These are phyloP conservation scores for Boloria selene DNA, from an alignment of 2,888 invertebrate genomes.

Conservation along the genomic window DNA sequence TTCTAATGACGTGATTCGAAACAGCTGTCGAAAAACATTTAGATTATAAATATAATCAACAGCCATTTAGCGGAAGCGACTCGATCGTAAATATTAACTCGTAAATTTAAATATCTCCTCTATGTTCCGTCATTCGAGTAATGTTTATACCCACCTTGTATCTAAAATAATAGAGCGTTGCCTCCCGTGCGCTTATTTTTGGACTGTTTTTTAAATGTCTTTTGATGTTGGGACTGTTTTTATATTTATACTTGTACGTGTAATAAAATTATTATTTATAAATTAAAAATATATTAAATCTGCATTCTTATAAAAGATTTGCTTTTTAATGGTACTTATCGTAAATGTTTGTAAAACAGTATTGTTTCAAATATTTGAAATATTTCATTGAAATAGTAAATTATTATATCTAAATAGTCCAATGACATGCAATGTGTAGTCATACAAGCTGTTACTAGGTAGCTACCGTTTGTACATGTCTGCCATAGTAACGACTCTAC, in stretches of 20 bases:
- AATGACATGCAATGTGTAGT: conserved; percentile 22
- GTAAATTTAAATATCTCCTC: conserved; percentile 21
- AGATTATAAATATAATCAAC: conserved; percentile 8
- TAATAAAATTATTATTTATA: not conserved
- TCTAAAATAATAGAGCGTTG: conserved; percentile 3
- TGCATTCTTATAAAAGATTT: no score
- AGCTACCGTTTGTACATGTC: conserved; percentile 16
- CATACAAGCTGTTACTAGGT: conserved; percentile 23
- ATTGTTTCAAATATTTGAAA: not conserved
- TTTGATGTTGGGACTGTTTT: not conserved
- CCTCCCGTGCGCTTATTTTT: conserved; percentile 19
- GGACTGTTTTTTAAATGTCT: conserved; percentile 1
- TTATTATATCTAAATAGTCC: conserved; percentile 5
- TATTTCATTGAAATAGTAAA: conserved; percentile 9
- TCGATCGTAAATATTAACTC: conserved; percentile 14
- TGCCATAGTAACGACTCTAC: not conserved
- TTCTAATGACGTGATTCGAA: not conserved
- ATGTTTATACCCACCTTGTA: not conserved
- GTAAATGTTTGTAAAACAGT: not conserved
- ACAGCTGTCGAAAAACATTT: conserved; percentile 18
- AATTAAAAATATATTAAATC: no score
- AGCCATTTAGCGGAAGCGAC: conserved; percentile 23
- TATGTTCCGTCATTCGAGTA: not conserved
- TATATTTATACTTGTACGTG: not conserved
- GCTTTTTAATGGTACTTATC: not conserved